A percentile compares a stretch with the other conserved stretches of the same genome.
Conservation (phyloP, 2,113 vertebrate genomes). For the Probosciger aterrimus region DNA sequence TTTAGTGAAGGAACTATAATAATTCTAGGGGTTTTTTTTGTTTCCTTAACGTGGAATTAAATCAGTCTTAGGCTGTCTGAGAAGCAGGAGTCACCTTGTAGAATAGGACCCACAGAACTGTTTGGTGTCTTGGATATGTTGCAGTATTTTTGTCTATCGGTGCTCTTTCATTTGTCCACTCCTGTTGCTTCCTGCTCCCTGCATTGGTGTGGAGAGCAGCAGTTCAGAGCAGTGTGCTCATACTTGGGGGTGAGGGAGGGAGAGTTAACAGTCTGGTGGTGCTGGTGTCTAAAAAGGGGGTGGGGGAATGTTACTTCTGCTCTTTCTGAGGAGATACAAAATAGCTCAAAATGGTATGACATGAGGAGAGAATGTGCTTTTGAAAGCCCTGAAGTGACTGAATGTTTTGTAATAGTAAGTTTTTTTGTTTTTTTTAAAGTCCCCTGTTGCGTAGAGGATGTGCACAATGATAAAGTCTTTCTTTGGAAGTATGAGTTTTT, state of each 20-base stretch:
- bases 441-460: neutral
- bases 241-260: neutral
- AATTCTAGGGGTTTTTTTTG: neutral
- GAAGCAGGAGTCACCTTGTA: neutral
- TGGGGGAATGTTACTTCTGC: neutral
- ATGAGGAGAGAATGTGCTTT: neutral
- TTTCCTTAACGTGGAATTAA: neutral
- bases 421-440: neutral
- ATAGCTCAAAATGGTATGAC: neutral
- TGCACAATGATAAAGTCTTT: neutral
- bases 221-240: accelerated
- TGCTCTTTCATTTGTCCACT: accelerated
- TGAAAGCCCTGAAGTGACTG: neutral
- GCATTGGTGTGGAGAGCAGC: too few species aligned
- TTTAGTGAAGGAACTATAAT: neutral
- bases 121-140: neutral
- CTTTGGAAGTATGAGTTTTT: neutral
- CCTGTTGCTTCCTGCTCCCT: neutral
- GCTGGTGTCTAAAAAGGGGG: neutral
- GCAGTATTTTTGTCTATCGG: neutral
- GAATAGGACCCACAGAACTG: neutral
- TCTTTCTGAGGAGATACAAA: neutral
- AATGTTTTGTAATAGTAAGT: neutral
- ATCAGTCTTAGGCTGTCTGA: neutral
- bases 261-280: neutral